Percentiles rank a stretch among this genome's conserved stretches.
Conservation (phyloP, 23 tunicate species). For the Styela clava region DNA sequence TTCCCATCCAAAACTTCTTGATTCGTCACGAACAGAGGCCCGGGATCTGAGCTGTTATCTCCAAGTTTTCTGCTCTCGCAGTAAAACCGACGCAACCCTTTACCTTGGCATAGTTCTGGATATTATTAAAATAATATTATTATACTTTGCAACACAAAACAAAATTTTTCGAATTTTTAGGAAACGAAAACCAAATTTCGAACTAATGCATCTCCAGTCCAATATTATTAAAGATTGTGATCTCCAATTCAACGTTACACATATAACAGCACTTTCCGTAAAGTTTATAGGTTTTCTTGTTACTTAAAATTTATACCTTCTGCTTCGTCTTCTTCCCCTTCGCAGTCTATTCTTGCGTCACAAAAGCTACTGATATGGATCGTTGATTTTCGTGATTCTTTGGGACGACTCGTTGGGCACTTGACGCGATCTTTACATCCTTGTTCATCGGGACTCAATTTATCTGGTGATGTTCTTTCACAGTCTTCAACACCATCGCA, state of each 20-base stretch:
- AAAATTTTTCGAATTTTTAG: no score
- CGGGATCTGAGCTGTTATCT: not conserved
- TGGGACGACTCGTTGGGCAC: conserved; percentile 54
- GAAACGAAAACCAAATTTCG: no score
- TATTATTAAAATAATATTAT: no score
- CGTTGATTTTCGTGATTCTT: conserved; percentile 19
- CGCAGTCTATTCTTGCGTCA: conserved; percentile 60
- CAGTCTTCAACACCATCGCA: conserved; percentile 76
- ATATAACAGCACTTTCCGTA: no score
- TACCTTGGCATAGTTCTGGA: conserved; percentile 46
- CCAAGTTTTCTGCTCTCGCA: conserved; percentile 49
- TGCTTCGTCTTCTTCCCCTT: conserved; percentile 67
- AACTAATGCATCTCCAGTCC: no score
- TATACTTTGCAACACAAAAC: no score
- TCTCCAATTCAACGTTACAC: no score
- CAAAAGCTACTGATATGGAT: conserved; percentile 42
- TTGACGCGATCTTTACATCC: conserved; percentile 31
- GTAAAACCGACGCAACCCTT: conserved; percentile 39
- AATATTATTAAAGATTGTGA: no score
- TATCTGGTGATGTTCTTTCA: not conserved
- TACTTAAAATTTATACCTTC: conserved; percentile 56
- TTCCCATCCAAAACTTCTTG: conserved; percentile 37
- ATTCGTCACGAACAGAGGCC: conserved; percentile 42
- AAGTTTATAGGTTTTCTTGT: no score
- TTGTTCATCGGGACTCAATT: conserved; percentile 51